Evolutionary conservation across 2,888 invertebrate genomes (phyloP), one percentile per base, ranked within the genome.

Genomic region (Luperina testacea): DNA sequence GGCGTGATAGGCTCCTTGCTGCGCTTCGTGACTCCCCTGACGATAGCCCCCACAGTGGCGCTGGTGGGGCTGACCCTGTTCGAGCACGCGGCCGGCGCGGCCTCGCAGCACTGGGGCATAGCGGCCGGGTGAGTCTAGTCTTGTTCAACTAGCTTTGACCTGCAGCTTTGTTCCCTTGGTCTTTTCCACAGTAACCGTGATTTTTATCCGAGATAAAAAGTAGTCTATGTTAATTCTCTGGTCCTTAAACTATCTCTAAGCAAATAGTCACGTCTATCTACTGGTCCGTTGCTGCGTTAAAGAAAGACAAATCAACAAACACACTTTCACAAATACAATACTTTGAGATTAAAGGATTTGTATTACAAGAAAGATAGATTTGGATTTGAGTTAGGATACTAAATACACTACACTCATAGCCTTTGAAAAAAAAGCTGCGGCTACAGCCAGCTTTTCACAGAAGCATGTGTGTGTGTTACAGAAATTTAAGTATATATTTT

Each of bases 101-200:
- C 99, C 0, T 97, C 98, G 1, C 97, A 98, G 90, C 98, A 99
- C 88, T 99, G 99, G 99, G 98, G 98, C 24, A 98, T 99, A 77
- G 98, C 98, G 0, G 97, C 97, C 27, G 97, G 98, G 99, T 98
- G 93, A 97, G 97, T 93, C 0, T 53, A 2, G 6, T n/a, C 1
- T 8, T 61, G 15, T 7, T 38, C 0, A 57, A 17, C 38, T 38
- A 20, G 11, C 0, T 38, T 59, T 42, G 6, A 24, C 17, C 7
- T 4, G 61, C 7, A 1, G 32, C 2, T 2, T 3, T 3, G n/a
- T n/a, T n/a, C 1, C 70, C 17, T 0, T 20, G 5, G 17, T 45
- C 11, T 57, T 13, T 17, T 5, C 11, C 13, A 38, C n/a, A 17
- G 17, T 0, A 32, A 45, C 6, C 1, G 32, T 8, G 6, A 0